These are phyloP conservation scores for Automeris io DNA, from an alignment of 2,888 invertebrate genomes.

Conservation along the genomic window DNA sequence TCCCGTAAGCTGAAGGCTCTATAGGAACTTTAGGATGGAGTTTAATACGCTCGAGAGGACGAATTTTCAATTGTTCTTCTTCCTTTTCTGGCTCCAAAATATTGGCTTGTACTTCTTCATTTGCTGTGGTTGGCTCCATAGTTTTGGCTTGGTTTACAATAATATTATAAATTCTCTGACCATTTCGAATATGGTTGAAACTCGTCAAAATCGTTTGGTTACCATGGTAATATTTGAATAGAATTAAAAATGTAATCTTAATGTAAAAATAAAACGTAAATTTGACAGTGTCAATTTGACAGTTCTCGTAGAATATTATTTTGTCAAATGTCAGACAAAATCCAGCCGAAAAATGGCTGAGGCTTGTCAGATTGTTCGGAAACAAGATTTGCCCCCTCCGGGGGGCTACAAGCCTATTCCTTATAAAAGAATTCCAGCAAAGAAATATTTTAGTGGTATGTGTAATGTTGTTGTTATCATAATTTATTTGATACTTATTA, in stretches of 20 bases:
- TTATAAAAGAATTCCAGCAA: constrained; percentile 84
- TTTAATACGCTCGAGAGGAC: constrained; percentile 52
- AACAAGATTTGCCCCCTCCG: constrained; percentile 94
- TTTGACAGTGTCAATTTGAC: constrained; percentile 4
- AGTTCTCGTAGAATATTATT: too few relatives aligned
- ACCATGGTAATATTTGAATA: constrained; percentile 14
- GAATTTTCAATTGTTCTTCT: constrained; percentile 47
- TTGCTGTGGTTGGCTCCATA: constrained; percentile 26
- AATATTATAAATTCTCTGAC: not conserved
- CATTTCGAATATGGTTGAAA: not conserved
- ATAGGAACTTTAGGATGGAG: constrained; percentile 57
- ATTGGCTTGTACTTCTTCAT: constrained; percentile 54
- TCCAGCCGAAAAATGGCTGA: constrained; percentile 44
- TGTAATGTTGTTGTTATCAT: constrained; percentile 9
- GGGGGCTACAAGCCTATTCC: constrained; percentile 92
- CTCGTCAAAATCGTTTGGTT: constrained; percentile 10
- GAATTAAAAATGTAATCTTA: not conserved
- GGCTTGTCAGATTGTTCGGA: constrained; percentile 40
- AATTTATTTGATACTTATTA: constrained; percentile 36
- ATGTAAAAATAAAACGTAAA: constrained; percentile 7
- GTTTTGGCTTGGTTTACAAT: constrained; percentile 4
- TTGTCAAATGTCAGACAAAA: constrained; percentile 15
- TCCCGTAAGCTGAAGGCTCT: constrained; percentile 59
- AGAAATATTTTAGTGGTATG: constrained; percentile 82
- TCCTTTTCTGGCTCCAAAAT: constrained; percentile 41